Evolutionary conservation across 2,888 invertebrate species (phyloP).

Genomic region (Drosophila incognita): DNA sequence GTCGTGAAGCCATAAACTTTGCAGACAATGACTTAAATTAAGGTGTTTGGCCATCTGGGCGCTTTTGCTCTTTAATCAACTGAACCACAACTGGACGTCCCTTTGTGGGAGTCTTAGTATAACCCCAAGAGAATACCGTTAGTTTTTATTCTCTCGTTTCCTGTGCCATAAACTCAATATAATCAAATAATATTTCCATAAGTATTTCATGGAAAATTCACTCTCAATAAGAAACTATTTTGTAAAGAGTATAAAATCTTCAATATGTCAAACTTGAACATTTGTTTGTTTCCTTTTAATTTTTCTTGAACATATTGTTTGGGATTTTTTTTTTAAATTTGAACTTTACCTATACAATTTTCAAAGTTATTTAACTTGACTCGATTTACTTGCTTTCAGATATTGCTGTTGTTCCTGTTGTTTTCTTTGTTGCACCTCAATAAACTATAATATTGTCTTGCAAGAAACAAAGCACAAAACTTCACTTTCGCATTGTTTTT

Average conservation of each 20-base stretch:
- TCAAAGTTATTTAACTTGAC: constrained; percentile 75
- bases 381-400: constrained; percentile 49
- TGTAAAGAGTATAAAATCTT: constrained; percentile 7
- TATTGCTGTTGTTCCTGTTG: constrained; percentile 13
- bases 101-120: neutral
- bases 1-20: constrained; percentile 51
- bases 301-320: constrained; percentile 33
- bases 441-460: constrained; percentile 55
- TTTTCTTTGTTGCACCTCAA: constrained; percentile 29
- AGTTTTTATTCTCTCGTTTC: neutral
- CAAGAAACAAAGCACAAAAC: constrained; percentile 41
- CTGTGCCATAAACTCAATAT: neutral
- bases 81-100: neutral
- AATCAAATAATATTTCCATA: neutral
- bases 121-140: neutral
- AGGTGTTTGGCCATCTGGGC: constrained; percentile 15
- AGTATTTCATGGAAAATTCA: neutral
- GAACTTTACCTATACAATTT: constrained; percentile 62
- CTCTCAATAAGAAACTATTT: neutral
- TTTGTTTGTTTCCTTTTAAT: neutral
- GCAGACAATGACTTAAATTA: constrained; percentile 33
- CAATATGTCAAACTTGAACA: neutral
- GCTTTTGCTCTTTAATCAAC: neutral
- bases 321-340: constrained; percentile 20
- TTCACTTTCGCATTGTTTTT: constrained; percentile 11